Conservation (phyloP, 2,888 invertebrate species). For the Drosophila atroscutellata region DNA sequence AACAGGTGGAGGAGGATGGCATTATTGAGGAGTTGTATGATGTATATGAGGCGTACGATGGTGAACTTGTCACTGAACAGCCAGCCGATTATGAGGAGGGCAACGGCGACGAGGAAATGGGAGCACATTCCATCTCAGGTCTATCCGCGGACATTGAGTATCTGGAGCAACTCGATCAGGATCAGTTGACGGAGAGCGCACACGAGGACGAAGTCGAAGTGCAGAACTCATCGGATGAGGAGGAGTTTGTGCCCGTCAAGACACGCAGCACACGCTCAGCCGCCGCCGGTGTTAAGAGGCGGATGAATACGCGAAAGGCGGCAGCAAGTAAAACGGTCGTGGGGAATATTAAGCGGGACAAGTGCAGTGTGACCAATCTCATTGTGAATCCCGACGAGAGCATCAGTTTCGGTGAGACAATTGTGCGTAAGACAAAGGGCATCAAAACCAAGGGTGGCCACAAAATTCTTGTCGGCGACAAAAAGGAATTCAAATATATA, state of each 20-base stretch:
- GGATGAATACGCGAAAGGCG: constrained; percentile 41
- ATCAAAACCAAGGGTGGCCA: constrained; percentile 72
- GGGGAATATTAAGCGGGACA: constrained; percentile 48
- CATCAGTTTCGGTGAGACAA: constrained; percentile 50
- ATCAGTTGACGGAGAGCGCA: constrained; percentile 72
- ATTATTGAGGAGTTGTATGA: constrained; percentile 76
- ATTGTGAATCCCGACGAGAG: constrained; percentile 56
- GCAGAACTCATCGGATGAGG: constrained; percentile 70
- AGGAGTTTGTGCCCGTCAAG: constrained; percentile 67
- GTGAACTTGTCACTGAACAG: constrained; percentile 65
- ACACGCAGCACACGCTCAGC: constrained; percentile 30
- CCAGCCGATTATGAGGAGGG: constrained; percentile 63
- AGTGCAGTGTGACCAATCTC: constrained; percentile 44
- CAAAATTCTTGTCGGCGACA: constrained; percentile 69
- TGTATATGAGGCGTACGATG: constrained; percentile 78
- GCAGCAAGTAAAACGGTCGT: constrained; percentile 12
- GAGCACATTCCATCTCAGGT: constrained; percentile 58
- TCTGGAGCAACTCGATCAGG: constrained; percentile 74
- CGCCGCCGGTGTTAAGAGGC: constrained; percentile 36
- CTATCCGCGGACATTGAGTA: constrained; percentile 77
- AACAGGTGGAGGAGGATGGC: constrained; percentile 79
- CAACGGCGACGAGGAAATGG: constrained; percentile 62
- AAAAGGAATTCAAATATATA: constrained; percentile 79
- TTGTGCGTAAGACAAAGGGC: constrained; percentile 57
- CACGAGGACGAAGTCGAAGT: constrained; percentile 68